These are phyloP conservation scores for Pogonus chalceus DNA, from an alignment of 1,140 invertebrate genomes.

Conservation along the genomic window DNA sequence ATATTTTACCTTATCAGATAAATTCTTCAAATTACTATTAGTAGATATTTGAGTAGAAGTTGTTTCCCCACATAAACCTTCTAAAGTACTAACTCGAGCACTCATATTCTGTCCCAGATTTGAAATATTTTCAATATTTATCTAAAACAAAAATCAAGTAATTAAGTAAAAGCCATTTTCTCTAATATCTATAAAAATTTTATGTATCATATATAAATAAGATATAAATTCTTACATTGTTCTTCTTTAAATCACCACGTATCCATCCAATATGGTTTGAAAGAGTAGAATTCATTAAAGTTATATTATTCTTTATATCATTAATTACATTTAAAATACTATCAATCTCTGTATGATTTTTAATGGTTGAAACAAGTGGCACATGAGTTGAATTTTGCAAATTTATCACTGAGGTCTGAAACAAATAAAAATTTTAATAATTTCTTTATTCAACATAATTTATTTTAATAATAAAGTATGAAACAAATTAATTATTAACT, in stretches of 20 bases:
- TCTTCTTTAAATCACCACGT: not conserved
- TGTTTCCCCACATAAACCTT: constrained; percentile 2
- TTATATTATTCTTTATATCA: not conserved
- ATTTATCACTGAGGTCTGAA: constrained; percentile 1
- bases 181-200: not conserved
- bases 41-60: not conserved
- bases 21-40: not conserved
- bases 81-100: constrained; percentile 1
- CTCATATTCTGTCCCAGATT: constrained; percentile 5
- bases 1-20: not conserved
- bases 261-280: not conserved
- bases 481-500: no score
- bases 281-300: not conserved
- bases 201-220: not conserved
- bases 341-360: not conserved
- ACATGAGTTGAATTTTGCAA: not conserved
- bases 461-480: no score
- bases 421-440: no score
- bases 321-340: not conserved
- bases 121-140: constrained; percentile 1
- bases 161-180: not conserved
- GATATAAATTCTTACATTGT: not conserved
- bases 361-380: not conserved
- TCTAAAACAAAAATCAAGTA: not conserved
- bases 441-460: not conserved